Base-by-base conservation (phyloP, 2,888 invertebrate species). In the Apamea crenata region DNA sequence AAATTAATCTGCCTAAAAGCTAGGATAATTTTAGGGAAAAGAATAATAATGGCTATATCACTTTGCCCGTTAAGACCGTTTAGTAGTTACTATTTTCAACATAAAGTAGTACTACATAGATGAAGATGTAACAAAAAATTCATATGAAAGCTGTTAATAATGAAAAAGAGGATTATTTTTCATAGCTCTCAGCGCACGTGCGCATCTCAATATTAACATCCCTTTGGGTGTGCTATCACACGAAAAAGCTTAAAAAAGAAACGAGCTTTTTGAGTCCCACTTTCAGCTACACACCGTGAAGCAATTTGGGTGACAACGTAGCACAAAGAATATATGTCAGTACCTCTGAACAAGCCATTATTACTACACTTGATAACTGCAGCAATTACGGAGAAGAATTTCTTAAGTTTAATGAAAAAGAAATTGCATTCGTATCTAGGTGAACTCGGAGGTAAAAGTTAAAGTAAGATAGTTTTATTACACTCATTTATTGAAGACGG, bases 391-490 rank as follows among this genome's bases (percentile, higher is more conserved):
- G 72, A 56, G 67, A 82, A 78, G 66, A 77, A 71, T 72, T 65
- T 16, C 36, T 61, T 65, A 21, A 61, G 61, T 69, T 84, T 61
- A 61, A 73, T 77, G n/a, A 74, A 82, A 81, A 85, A 78, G 12
- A 72, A 82, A 85, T 72, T 85, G 74, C 82, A 68, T 68, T 85
- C 44, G 82, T 82, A 74, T 74, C 67, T 81, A 74, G 59, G 74
- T 77, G 78, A 81, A 78, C 74, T 68, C 67, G n/a, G n/a, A 59
- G 59, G 44, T 67, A 59, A 72, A 71, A 74, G 74, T 75, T 75
- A 36, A 36, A 63, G 63, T 63, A 53, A 74, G 53, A 67, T 71
- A 65, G 82, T 83, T 81, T 72, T 78, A 85, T 85, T 82, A 74
- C 32, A 81, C 70, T 85, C 67, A 78, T 82, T 82, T 67, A 85